Evolutionary conservation across 2,113 vertebrate genomes (phyloP).

Genomic region (Oceanites oceanicus): DNA sequence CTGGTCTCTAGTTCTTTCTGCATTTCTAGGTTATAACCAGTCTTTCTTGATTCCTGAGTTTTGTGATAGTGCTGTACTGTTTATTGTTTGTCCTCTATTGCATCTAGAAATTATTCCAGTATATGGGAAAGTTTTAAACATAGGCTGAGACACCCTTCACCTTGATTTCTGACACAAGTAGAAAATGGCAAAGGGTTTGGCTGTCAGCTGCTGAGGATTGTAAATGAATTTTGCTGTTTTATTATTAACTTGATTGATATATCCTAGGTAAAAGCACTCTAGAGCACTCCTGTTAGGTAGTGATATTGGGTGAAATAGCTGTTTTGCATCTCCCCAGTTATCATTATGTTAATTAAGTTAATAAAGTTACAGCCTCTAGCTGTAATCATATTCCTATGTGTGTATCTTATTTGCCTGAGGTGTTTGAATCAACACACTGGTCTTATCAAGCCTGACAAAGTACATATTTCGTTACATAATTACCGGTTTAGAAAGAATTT

Average conservation of each 20-base stretch:
- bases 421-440: background rate
- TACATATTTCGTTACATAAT: background rate
- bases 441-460: background rate
- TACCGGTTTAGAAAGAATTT: background rate
- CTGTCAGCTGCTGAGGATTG: background rate
- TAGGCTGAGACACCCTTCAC: background rate
- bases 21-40: background rate
- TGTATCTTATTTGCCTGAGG: background rate
- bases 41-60: background rate
- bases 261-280: background rate
- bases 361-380: slow-evolving; percentile 26
- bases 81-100: background rate
- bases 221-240: background rate
- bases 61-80: background rate
- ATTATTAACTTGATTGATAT: background rate
- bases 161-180: background rate
- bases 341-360: slow-evolving; percentile 52
- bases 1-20: background rate
- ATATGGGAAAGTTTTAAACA: background rate
- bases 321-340: slow-evolving; percentile 19
- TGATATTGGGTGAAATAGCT: slow-evolving; percentile 11
- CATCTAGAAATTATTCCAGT: background rate
- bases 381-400: background rate
- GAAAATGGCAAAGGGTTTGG: background rate
- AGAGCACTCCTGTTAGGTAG: background rate